phyloP scores from a whole-genome alignment of 2,113 vertebrate genomes.

The Parus major region DNA sequence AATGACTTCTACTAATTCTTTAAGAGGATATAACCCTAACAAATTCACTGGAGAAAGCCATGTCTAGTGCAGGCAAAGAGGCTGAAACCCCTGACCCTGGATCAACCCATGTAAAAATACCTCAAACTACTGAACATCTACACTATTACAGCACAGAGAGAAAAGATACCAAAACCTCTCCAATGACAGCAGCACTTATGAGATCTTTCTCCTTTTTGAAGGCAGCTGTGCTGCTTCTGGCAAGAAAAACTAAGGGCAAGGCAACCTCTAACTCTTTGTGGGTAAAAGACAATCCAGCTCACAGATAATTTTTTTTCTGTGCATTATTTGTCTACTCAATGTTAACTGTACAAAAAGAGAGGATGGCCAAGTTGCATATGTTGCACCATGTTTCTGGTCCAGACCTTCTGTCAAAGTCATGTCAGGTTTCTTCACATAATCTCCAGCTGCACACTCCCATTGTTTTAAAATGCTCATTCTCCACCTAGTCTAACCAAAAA shows the following conservation, averaged over 20 bases:
- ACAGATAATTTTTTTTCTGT: background rate
- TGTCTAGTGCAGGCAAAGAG: background rate
- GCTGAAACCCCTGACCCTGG: background rate
- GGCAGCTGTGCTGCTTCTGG: background rate
- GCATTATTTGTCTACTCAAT: background rate
- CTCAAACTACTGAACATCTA: background rate
- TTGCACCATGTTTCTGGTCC: background rate
- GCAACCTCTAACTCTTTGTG: background rate
- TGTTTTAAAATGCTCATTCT: background rate
- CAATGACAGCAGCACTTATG: accelerated
- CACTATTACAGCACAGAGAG: background rate
- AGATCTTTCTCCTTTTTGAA: background rate
- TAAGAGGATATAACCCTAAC: background rate
- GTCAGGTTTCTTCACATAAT: background rate
- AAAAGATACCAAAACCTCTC: background rate
- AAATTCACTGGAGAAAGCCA: background rate
- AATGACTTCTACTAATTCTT: background rate
- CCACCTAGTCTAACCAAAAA: background rate
- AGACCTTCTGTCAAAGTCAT: background rate
- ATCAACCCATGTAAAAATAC: background rate
- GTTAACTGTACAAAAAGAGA: background rate
- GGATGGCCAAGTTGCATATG: background rate
- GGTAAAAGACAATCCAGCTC: background rate
- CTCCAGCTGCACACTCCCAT: background rate
- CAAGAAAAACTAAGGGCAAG: background rate